Conservation (phyloP, 2,113 vertebrate genomes). For the Argyrosomus japonicus region DNA sequence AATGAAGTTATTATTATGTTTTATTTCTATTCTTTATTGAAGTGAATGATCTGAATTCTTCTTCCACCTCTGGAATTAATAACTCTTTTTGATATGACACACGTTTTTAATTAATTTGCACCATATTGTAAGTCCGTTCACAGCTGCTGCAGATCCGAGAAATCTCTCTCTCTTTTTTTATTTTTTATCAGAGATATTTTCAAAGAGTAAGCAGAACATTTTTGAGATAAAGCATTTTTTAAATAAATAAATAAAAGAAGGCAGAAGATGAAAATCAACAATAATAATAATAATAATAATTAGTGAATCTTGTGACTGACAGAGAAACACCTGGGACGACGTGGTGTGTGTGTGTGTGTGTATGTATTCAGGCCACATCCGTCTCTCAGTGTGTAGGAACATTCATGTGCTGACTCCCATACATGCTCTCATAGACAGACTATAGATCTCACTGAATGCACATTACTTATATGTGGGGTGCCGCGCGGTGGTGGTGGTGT, state of each 20-base stretch:
- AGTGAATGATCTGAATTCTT: neutral
- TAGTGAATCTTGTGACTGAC: neutral
- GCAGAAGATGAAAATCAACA: conserved; percentile 3
- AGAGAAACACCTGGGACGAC: conserved; percentile 56
- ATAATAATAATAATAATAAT: neutral
- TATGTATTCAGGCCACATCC: conserved; percentile 57
- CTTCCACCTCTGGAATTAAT: neutral
- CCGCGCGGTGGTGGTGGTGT: conserved; percentile 40
- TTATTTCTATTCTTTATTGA: too few species aligned
- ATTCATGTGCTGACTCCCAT: conserved; percentile 66
- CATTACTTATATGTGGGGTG: conserved; percentile 75
- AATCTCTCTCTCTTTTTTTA: conserved; percentile 4
- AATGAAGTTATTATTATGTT: too few species aligned
- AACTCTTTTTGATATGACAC: neutral
- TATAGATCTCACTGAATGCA: conserved; percentile 72
- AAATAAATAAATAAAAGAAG: neutral
- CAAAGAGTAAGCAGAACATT: conserved; percentile 6
- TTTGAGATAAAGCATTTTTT: too few species aligned
- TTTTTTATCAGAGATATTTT: conserved; percentile 50
- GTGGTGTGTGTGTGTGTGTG: neutral
- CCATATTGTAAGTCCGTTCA: conserved; percentile 26
- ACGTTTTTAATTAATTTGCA: conserved; percentile 18
- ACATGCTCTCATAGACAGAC: conserved; percentile 59
- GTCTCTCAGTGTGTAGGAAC: conserved; percentile 50
- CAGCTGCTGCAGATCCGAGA: conserved; percentile 56